These are phyloP conservation scores for Nephila pilipes DNA, from an alignment of 1,140 invertebrate species.

Conservation along the genomic window DNA sequence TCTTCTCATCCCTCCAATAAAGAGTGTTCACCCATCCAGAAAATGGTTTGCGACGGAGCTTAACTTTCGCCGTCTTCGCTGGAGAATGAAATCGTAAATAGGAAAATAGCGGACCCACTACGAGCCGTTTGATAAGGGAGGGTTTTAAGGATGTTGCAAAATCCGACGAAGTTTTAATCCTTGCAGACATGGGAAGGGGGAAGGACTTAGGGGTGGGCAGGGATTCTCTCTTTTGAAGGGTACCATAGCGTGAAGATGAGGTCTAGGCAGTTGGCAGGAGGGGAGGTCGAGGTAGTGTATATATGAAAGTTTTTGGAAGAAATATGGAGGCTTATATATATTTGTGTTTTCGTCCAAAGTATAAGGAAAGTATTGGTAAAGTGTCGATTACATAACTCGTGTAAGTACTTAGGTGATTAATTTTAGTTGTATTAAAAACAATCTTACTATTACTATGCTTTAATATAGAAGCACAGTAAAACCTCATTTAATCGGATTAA, in stretches of 20 bases:
- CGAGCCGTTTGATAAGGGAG: not conserved
- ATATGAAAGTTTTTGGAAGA: not conserved
- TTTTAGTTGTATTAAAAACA: too few species aligned
- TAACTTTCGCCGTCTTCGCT: not conserved
- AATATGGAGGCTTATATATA: not conserved
- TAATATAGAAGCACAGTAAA: too few species aligned
- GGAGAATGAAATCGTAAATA: not conserved
- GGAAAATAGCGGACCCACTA: not conserved
- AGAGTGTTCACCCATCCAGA: not conserved
- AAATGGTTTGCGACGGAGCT: not conserved
- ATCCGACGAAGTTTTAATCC: not conserved
- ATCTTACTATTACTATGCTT: too few species aligned
- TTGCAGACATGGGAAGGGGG: not conserved
- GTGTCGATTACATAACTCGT: too few species aligned
- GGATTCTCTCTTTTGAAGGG: not conserved
- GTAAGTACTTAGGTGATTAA: too few species aligned
- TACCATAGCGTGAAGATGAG: not conserved
- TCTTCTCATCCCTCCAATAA: not conserved
- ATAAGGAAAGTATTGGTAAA: too few species aligned
- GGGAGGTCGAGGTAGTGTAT: not conserved
- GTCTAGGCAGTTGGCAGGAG: not conserved
- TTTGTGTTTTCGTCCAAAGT: not conserved
- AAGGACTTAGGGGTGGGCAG: not conserved
- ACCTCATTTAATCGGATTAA: too few species aligned
- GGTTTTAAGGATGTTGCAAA: not conserved